Base-by-base conservation (phyloP, 2,888 invertebrate genomes). In the Lasiommata megera region DNA sequence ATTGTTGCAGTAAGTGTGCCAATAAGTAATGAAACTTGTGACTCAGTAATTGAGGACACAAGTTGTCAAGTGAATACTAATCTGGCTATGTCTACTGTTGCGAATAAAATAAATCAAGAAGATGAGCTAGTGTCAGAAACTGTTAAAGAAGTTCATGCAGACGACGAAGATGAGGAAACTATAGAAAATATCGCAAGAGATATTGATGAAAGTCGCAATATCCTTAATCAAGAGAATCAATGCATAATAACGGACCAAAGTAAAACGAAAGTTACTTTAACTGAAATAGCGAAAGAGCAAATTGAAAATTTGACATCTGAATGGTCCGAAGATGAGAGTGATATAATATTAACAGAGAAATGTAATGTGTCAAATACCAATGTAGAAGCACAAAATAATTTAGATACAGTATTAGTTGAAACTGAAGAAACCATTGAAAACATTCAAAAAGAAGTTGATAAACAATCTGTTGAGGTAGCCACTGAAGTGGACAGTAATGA, bases 401-500 rank as follows among this genome's bases (percentile, higher is more conserved):
- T 65, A 37, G 43, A 53, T n/a, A 67, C 71, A 62, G 60, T 65
- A 34, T 54, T 65, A 40, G 58, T 62, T 14, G 80, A 82, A 61
- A 36, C 83, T 46, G 88, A 88, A 72, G 89, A 89, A 73, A 82
- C 89, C 12, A 84, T 90, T 62, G 89, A 91, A 75, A 90, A 88
- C 64, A 90, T 90, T 63, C 82, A 87, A 70, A 78, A 86, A 57
- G 88, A 89, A 73, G 79, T 90, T 56, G 85, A 92, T 55, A 90
- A 83, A 56, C 82, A 84, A 65, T 44, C 65, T 14, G 47, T 36
- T 29, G 3, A 54, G 37, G 14, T 17, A 28, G 55, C 50, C 14
- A 43, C 54, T 11, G 50, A 62, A 36, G 52, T n/a, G n/a, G n/a
- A n/a, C n/a, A n/a, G 41, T 48, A 31, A 34, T 12, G 31, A 17